phyloP scores from a whole-genome alignment of 23 tunicate species.

The Diplosoma virens region DNA sequence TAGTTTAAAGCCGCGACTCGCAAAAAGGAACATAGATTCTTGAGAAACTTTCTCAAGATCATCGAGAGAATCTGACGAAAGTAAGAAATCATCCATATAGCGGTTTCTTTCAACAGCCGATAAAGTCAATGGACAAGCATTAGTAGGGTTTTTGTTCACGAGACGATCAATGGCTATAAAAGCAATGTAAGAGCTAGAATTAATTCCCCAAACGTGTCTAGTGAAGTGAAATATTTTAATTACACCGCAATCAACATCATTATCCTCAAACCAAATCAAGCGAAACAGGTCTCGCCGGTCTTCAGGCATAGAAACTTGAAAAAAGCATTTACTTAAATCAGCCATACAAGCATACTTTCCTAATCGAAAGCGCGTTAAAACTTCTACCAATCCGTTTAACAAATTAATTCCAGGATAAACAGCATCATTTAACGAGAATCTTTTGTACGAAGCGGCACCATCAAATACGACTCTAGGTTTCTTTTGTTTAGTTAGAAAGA shows the following conservation, averaged over 20 bases:
- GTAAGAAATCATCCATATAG: constrained; percentile 4
- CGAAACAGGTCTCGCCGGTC: background rate
- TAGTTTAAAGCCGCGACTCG: background rate
- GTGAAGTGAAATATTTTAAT: background rate
- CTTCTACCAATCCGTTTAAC: constrained; percentile 7
- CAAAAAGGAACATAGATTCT: background rate
- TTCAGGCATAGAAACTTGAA: constrained; percentile 2
- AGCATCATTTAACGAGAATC: background rate
- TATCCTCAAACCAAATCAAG: constrained; percentile 1
- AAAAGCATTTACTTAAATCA: constrained; percentile 18
- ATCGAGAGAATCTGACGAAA: background rate
- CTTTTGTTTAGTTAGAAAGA: background rate
- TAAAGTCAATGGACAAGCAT: background rate
- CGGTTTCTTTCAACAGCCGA: background rate
- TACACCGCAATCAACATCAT: background rate
- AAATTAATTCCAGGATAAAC: background rate
- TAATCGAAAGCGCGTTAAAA: background rate
- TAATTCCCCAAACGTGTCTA: constrained; percentile 15
- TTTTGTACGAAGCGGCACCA: constrained; percentile 3
- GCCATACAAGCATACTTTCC: constrained; percentile 19
- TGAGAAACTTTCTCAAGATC: background rate
- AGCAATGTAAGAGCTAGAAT: background rate
- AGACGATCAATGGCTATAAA: background rate
- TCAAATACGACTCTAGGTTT: constrained; percentile 1
- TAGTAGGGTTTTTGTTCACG: background rate